Conservation (phyloP, 1,140 invertebrate genomes). For the Zaprionus ghesquierei region DNA sequence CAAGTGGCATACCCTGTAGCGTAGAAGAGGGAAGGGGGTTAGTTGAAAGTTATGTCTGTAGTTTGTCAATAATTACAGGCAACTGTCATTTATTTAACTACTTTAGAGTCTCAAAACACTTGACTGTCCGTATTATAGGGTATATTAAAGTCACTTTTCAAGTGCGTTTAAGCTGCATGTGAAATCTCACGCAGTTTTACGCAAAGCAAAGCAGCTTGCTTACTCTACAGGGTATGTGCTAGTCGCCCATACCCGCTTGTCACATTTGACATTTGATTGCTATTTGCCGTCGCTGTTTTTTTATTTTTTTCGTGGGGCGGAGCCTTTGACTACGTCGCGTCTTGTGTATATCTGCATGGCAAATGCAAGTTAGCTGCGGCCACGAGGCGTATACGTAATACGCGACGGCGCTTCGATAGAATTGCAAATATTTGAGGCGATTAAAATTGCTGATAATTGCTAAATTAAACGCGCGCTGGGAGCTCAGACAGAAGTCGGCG, state of each 20-base stretch:
- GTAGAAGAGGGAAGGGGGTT: neutral
- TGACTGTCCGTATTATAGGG: neutral
- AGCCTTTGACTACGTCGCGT: conserved; percentile 16
- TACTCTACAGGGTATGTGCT: neutral
- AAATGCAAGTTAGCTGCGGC: neutral
- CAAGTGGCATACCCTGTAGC: conserved; percentile 4
- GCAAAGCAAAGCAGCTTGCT: too few relatives aligned
- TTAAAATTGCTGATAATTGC: conserved; percentile 78
- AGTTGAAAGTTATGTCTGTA: neutral
- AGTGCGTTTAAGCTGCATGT: too few relatives aligned
- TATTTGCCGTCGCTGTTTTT: conserved; percentile 52
- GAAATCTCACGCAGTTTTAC: too few relatives aligned
- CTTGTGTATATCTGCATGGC: conserved; percentile 18
- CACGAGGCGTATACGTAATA: conserved; percentile 64
- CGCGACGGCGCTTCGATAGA: conserved; percentile 69
- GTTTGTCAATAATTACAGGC: neutral
- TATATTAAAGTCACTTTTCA: neutral
- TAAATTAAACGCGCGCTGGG: conserved; percentile 75
- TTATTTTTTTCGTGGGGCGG: conserved; percentile 21
- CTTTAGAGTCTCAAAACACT: neutral
- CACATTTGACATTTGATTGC: neutral
- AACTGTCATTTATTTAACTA: neutral
- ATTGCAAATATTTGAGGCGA: conserved; percentile 77
- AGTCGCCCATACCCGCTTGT: neutral
- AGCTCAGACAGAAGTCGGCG: conserved; percentile 37